phyloP scores from a whole-genome alignment of 2,113 vertebrate species.

The Periophthalmus modestus region DNA sequence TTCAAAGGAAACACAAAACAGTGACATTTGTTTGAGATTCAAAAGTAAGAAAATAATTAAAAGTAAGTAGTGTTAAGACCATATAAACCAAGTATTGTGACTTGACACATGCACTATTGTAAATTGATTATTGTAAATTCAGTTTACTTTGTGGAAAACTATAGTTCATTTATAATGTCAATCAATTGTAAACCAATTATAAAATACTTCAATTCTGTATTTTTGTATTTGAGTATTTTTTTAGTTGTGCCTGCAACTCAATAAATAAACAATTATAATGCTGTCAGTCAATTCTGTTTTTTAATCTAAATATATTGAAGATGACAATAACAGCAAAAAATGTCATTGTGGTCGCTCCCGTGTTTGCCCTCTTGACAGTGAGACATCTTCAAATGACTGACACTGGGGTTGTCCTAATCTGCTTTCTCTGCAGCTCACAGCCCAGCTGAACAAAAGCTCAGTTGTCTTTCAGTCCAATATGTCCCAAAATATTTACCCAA shows the following conservation, averaged over 20 bases:
- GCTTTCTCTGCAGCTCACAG: slow-evolving; percentile 69
- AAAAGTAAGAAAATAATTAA: background rate
- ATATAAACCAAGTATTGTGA: background rate
- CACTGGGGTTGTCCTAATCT: slow-evolving; percentile 73
- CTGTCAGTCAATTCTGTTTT: background rate
- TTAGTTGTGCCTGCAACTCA: background rate
- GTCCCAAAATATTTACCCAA: slow-evolving; percentile 74
- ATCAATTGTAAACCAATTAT: background rate
- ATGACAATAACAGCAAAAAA: slow-evolving; percentile 4
- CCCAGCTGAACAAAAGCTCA: slow-evolving; percentile 59
- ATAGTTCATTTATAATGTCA: too few species aligned
- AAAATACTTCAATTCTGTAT: background rate
- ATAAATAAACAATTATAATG: background rate
- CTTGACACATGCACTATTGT: too few species aligned
- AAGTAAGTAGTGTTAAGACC: background rate
- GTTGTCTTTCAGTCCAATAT: slow-evolving; percentile 60
- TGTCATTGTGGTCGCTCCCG: slow-evolving; percentile 60
- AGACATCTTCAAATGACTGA: slow-evolving; percentile 76
- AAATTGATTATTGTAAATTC: too few species aligned
- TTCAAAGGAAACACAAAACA: background rate
- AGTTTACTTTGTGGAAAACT: too few species aligned
- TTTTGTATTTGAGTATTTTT: background rate
- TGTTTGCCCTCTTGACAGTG: slow-evolving; percentile 71
- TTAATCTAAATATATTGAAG: background rate
- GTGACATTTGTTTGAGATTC: background rate